Percentiles rank a stretch among this genome's conserved stretches.
Evolutionary conservation across 2,113 vertebrate genomes (phyloP).

Genomic region (Neoarius graeffei): DNA sequence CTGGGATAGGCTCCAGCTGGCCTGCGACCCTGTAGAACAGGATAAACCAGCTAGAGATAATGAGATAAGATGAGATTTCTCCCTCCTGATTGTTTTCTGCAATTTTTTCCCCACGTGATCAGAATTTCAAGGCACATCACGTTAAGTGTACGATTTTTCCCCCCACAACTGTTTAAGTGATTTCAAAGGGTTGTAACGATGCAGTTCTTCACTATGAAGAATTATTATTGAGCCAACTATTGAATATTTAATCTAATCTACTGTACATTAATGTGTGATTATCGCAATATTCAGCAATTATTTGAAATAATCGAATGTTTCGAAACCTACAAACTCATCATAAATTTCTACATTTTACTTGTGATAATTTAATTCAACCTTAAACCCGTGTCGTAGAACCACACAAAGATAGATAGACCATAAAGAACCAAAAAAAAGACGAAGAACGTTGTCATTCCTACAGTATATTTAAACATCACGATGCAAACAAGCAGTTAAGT

Average conservation of each 20-base stretch:
- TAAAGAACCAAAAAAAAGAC: background rate
- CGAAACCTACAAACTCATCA: background rate
- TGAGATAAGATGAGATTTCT: too few relatives aligned
- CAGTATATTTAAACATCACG: slow-evolving; percentile 63
- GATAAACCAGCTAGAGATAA: too few relatives aligned
- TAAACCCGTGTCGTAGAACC: background rate
- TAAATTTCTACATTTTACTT: background rate
- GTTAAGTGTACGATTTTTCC: background rate
- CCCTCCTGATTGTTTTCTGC: background rate
- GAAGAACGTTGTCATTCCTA: slow-evolving; percentile 32
- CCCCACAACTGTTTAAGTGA: background rate
- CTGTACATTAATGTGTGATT: background rate
- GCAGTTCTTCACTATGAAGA: background rate
- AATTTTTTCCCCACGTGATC: background rate
- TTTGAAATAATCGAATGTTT: background rate
- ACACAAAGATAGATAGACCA: too few relatives aligned
- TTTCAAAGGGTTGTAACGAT: background rate
- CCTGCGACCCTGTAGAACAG: too few relatives aligned
- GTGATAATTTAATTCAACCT: background rate
- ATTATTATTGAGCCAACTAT: background rate
- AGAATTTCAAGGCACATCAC: background rate
- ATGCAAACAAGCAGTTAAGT: slow-evolving; percentile 52
- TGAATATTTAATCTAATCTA: background rate
- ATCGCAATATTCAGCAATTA: background rate
- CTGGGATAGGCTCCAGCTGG: too few relatives aligned